These are phyloP conservation scores for Riparia riparia DNA, from an alignment of 2,113 vertebrate species.

Conservation along the genomic window DNA sequence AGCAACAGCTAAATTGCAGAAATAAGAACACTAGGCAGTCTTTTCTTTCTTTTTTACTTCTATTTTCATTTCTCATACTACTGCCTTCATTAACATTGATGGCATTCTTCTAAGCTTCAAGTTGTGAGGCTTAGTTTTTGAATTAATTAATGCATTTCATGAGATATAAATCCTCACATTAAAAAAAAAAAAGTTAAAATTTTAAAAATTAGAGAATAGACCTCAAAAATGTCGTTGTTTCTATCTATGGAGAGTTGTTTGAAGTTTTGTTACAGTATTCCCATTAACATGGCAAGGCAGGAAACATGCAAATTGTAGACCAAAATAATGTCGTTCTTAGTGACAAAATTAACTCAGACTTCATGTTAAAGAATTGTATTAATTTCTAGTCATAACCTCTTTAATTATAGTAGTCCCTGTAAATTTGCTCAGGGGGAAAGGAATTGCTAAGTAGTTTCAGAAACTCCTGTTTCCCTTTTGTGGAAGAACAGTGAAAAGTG, in stretches of 20 bases:
- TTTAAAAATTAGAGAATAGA: background rate
- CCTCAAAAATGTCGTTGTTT: background rate
- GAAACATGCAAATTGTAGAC: background rate
- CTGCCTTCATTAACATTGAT: background rate
- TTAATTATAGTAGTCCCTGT: conserved; percentile 10
- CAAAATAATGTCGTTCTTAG: background rate
- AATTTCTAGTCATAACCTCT: conserved; percentile 10
- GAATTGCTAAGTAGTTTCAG: background rate
- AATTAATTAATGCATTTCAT: background rate
- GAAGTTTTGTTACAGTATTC: background rate
- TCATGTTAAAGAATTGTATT: background rate
- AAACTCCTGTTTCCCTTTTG: conserved; percentile 31
- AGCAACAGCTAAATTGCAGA: background rate
- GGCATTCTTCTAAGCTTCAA: background rate
- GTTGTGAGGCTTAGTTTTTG: background rate
- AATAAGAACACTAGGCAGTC: background rate
- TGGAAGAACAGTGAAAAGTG: conserved; percentile 26
- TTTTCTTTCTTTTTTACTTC: background rate
- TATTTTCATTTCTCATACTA: background rate
- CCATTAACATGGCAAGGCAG: background rate
- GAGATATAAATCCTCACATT: background rate
- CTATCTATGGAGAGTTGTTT: background rate
- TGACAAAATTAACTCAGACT: background rate
- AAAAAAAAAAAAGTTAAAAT: background rate
- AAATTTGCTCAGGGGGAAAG: conserved; percentile 12